Percentiles rank a stretch among this genome's conserved stretches.
Conservation (phyloP, 2,888 invertebrate genomes). For the Brachyopa scutellaris region DNA sequence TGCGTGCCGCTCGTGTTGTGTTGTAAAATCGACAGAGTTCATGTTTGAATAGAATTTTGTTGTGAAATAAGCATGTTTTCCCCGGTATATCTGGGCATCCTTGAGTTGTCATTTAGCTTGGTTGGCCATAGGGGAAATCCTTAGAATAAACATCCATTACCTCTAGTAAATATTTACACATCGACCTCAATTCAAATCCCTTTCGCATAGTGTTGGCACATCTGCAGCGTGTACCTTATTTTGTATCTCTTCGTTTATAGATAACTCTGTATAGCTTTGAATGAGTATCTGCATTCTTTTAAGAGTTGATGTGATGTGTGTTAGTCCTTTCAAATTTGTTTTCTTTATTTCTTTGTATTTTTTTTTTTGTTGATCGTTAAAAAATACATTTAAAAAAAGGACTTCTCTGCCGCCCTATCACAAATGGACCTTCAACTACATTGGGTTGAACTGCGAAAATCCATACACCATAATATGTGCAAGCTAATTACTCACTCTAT, state of each 20-base stretch:
- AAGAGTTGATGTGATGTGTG: constrained; percentile 28
- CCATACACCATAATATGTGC: too few relatives aligned
- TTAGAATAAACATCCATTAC: constrained; percentile 71
- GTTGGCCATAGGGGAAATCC: constrained; percentile 63
- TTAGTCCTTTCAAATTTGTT: too few relatives aligned
- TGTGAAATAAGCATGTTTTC: constrained; percentile 53
- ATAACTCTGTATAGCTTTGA: not conserved
- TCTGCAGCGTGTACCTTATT: constrained; percentile 29
- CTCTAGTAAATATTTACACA: constrained; percentile 72
- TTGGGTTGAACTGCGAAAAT: too few relatives aligned
- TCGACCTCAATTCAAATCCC: constrained; percentile 71
- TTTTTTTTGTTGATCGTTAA: not conserved
- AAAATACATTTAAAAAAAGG: too few relatives aligned
- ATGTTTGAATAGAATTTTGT: constrained; percentile 63
- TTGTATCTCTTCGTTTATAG: constrained; percentile 1
- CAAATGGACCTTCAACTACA: too few relatives aligned
- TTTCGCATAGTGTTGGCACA: constrained; percentile 27
- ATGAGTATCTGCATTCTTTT: not conserved
- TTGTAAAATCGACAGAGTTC: constrained; percentile 64
- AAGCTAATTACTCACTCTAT: too few relatives aligned
- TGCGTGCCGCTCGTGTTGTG: not conserved
- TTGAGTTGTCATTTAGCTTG: constrained; percentile 67
- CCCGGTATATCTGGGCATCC: constrained; percentile 43
- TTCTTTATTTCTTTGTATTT: too few relatives aligned
- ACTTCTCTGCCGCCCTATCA: too few relatives aligned